phyloP scores from a whole-genome alignment of 2,113 vertebrate genomes.

The Platichthys stellatus region DNA sequence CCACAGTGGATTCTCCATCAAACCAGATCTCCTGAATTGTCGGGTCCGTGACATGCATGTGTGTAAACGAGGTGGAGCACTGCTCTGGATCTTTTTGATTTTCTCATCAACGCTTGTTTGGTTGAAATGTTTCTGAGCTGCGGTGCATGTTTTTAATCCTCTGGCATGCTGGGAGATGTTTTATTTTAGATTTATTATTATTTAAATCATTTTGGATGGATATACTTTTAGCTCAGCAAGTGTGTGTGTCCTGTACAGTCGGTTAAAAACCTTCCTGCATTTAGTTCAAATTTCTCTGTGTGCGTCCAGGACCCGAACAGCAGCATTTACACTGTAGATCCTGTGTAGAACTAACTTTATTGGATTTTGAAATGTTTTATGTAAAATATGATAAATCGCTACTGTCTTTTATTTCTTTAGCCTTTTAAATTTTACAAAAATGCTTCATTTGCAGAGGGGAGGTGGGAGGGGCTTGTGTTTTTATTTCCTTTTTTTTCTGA shows the following conservation, averaged over 20 bases:
- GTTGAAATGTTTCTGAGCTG: conserved; percentile 39
- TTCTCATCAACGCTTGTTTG: conserved; percentile 8
- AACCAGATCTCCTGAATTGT: conserved; percentile 39
- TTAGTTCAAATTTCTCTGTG: conserved; percentile 30
- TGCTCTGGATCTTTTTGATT: conserved; percentile 11
- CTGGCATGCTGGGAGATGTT: conserved; percentile 65
- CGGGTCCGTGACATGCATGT: conserved; percentile 35
- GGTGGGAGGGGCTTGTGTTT: conserved; percentile 75
- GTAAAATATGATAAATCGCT: conserved; percentile 68
- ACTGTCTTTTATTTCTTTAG: conserved; percentile 83
- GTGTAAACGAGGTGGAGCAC: conserved; percentile 44
- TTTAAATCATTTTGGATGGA: conserved; percentile 12
- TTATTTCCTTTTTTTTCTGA: conserved; percentile 52
- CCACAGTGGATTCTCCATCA: conserved; percentile 54
- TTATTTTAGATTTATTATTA: not conserved
- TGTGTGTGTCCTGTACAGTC: conserved; percentile 49
- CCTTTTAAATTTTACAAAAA: conserved; percentile 66
- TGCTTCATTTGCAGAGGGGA: conserved; percentile 74
- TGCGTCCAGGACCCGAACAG: conserved; percentile 28
- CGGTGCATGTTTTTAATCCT: conserved; percentile 72
- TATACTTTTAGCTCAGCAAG: conserved; percentile 20
- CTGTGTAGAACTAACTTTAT: conserved; percentile 54
- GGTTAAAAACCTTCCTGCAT: conserved; percentile 19
- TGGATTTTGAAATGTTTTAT: conserved; percentile 61
- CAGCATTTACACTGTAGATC: conserved; percentile 49